Conservation (phyloP, 1,140 invertebrate species). For the Trichonephila clavipes region DNA sequence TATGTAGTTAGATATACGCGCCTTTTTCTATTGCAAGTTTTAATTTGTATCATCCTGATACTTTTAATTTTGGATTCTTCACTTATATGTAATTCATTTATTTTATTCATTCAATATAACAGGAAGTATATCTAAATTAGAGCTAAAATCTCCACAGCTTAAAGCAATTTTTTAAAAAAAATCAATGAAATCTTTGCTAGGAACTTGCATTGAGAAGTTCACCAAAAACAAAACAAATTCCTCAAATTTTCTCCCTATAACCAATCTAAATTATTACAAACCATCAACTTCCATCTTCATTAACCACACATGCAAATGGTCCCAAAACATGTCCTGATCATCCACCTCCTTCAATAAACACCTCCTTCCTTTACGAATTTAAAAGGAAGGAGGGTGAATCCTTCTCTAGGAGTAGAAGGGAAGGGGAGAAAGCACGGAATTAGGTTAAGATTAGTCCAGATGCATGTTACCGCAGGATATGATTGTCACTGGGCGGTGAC, state of each 20-base stretch:
- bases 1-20: too few species aligned
- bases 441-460: constrained; percentile 68
- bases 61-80: too few species aligned
- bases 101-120: too few species aligned
- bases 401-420: background rate
- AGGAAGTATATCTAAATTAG: too few species aligned
- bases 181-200: too few species aligned
- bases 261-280: background rate
- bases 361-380: background rate
- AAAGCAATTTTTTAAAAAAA: too few species aligned
- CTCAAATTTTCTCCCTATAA: background rate
- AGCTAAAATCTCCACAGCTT: too few species aligned
- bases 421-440: background rate
- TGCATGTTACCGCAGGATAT: constrained; percentile 53
- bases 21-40: too few species aligned
- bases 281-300: constrained; percentile 29
- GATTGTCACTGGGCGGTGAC: constrained; percentile 75
- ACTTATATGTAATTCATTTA: too few species aligned
- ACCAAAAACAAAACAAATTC: too few species aligned
- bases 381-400: background rate
- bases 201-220: too few species aligned
- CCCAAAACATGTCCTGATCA: background rate
- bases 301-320: constrained; percentile 33
- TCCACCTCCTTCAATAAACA: background rate
- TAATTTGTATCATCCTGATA: too few species aligned